Conservation (phyloP, 2,797 vertebrate genomes). For the Scolopax rusticola region DNA sequence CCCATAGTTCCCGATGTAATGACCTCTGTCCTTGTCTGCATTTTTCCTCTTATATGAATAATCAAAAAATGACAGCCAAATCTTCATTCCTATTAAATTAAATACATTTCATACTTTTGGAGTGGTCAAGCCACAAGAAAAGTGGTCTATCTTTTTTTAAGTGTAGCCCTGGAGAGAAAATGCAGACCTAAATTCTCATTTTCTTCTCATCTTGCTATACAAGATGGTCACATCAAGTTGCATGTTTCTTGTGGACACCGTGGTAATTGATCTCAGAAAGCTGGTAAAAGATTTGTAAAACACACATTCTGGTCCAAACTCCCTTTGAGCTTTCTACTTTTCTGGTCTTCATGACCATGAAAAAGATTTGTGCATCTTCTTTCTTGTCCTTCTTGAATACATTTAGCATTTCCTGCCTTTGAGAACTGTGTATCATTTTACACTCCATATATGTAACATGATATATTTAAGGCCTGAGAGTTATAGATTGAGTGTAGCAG, state of each 20-base stretch:
- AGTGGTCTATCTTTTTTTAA: background rate
- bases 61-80: background rate
- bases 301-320: background rate
- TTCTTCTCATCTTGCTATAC: slow-evolving; percentile 27
- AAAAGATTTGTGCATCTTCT: background rate
- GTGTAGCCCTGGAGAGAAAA: slow-evolving; percentile 59
- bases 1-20: slow-evolving; percentile 40
- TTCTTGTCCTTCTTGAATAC: background rate
- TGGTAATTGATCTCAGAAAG: slow-evolving; percentile 78
- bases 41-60: slow-evolving; percentile 75
- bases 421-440: background rate
- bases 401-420: background rate
- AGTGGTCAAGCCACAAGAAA: background rate
- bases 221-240: slow-evolving; percentile 54
- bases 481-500: background rate
- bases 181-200: slow-evolving; percentile 71
- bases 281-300: slow-evolving; percentile 64
- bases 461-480: background rate
- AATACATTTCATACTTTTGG: background rate
- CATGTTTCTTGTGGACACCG: slow-evolving; percentile 56
- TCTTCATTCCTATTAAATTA: background rate
- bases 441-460: background rate
- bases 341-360: background rate
- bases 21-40: slow-evolving; percentile 64
- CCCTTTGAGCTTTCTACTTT: background rate